These are phyloP conservation scores for Lophius americanus DNA, from an alignment of 2,797 vertebrate genomes.

Conservation along the genomic window DNA sequence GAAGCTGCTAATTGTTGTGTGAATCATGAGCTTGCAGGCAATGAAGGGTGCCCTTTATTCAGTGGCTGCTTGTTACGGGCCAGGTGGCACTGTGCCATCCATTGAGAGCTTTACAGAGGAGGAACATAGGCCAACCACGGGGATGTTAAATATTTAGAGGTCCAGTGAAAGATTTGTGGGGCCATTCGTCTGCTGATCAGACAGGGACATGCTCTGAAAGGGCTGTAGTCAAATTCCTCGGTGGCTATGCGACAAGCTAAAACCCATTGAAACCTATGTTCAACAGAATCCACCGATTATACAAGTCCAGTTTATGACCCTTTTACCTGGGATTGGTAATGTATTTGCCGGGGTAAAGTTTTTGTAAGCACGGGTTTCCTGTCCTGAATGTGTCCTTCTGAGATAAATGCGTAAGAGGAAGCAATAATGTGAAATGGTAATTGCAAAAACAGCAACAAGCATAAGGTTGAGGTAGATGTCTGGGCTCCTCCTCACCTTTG, in stretches of 20 bases:
- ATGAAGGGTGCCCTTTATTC: conserved; percentile 69
- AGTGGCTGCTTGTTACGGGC: conserved; percentile 49
- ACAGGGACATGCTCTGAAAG: conserved; percentile 25
- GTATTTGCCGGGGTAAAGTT: conserved; percentile 30
- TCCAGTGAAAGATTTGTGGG: conserved; percentile 72
- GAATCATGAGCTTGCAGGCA: conserved; percentile 67
- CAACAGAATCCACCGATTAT: conserved; percentile 36
- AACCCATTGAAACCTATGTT: conserved; percentile 31
- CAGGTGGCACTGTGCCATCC: conserved; percentile 79
- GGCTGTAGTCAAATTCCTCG: conserved; percentile 33
- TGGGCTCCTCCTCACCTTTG: neutral
- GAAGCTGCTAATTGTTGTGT: conserved; percentile 74
- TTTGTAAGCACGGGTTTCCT: conserved; percentile 40
- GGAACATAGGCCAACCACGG: conserved; percentile 61
- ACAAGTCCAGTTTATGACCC: conserved; percentile 39
- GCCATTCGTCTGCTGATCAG: conserved; percentile 52
- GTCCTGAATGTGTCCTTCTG: conserved; percentile 24
- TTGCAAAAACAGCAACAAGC: neutral
- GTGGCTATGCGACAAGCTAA: conserved; percentile 21
- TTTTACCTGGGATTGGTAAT: conserved; percentile 33
- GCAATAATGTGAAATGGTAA: neutral
- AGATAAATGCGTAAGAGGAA: conserved; percentile 13
- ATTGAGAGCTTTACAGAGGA: conserved; percentile 65
- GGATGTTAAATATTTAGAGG: conserved; percentile 75
- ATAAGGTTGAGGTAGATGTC: neutral